Conservation (phyloP, 2,113 vertebrate species). For the Catharus minimus region DNA sequence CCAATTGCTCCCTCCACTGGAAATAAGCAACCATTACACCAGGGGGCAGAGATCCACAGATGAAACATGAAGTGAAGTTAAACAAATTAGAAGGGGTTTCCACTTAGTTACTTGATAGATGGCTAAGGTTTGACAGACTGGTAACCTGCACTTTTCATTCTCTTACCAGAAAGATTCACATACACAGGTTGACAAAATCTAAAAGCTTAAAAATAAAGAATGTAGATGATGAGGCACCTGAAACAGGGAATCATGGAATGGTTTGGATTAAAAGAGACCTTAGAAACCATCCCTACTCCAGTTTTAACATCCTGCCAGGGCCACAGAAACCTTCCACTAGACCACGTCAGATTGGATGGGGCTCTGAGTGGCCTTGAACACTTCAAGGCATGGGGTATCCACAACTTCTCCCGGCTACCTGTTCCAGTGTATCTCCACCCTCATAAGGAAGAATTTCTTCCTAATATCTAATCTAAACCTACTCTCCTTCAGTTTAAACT, state of each 20-base stretch:
- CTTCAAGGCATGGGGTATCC: not conserved
- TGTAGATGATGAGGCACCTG: fast-evolving
- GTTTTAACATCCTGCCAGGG: not conserved
- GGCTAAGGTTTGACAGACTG: not conserved
- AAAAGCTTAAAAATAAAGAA: not conserved
- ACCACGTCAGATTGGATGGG: not conserved
- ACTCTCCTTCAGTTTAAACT: not conserved
- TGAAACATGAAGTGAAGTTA: not conserved
- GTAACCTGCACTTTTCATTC: not conserved
- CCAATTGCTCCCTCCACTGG: conserved; percentile 71
- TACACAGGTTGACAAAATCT: not conserved
- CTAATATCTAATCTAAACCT: not conserved
- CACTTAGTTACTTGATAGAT: not conserved
- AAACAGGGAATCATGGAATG: not conserved
- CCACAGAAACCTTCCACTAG: not conserved
- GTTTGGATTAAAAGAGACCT: not conserved
- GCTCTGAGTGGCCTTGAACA: not conserved
- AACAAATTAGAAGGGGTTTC: not conserved
- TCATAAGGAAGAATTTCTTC: not conserved
- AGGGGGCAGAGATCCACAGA: not conserved
- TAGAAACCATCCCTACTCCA: not conserved
- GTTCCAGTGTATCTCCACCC: not conserved
- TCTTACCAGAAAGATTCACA: not conserved
- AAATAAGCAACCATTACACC: not conserved
- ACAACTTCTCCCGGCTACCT: not conserved